A percentile compares a stretch with the other conserved stretches of the same genome.
Conservation (phyloP, 2,888 invertebrate species). For the Calephelis perditalis region DNA sequence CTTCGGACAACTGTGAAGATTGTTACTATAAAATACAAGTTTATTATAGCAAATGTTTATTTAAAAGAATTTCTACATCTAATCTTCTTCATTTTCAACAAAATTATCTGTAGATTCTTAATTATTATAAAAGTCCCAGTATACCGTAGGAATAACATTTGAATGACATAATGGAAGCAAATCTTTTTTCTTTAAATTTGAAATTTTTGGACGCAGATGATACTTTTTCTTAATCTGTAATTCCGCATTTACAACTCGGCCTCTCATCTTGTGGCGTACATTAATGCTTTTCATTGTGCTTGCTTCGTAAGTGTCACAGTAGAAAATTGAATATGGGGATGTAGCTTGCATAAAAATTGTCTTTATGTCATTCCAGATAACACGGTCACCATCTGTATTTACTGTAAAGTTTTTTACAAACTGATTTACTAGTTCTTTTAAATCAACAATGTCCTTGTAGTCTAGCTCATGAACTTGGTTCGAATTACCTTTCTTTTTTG, state of each 20-base stretch:
- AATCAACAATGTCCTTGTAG: constrained; percentile 12
- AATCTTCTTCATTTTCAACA: background rate
- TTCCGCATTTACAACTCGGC: background rate
- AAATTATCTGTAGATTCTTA: constrained; percentile 5
- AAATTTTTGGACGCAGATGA: constrained; percentile 9
- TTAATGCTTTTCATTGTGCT: constrained; percentile 6
- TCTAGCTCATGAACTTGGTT: constrained; percentile 5
- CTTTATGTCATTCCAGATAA: background rate
- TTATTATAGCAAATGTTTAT: too few species aligned
- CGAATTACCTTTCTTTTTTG: constrained; percentile 12
- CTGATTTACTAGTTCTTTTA: constrained; percentile 12
- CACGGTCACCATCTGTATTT: constrained; percentile 13
- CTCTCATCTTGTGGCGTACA: constrained; percentile 9
- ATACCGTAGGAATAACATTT: constrained; percentile 12
- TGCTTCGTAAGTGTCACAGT: constrained; percentile 1
- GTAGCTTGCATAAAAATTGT: too few species aligned
- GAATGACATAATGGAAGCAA: constrained; percentile 6
- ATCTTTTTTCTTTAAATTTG: constrained; percentile 13
- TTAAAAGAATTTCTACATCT: too few species aligned
- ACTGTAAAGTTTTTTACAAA: constrained; percentile 16
- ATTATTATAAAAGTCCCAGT: constrained; percentile 8
- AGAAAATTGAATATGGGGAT: constrained; percentile 13
- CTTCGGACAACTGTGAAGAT: too few species aligned
- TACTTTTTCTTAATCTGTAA: background rate
- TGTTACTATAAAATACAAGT: too few species aligned